Conservation (phyloP, 1,140 invertebrate genomes). For the Dinoponera quadriceps region DNA sequence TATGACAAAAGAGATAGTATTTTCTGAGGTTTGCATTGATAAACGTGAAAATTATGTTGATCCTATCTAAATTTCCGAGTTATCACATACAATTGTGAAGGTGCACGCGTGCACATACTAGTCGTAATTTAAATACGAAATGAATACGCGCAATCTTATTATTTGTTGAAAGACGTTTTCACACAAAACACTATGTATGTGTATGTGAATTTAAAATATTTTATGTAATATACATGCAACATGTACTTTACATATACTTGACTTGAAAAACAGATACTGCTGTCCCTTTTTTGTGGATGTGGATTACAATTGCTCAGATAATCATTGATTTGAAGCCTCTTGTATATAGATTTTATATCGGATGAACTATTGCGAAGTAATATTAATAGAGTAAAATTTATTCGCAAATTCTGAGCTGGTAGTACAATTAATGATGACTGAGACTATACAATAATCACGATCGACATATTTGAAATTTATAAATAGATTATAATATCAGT, state of each 20-base stretch:
- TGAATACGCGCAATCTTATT: constrained; percentile 19
- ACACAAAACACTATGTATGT: no score
- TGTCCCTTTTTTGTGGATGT: constrained; percentile 5
- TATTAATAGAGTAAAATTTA: constrained; percentile 6
- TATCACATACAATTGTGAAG: not conserved
- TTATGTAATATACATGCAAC: not conserved
- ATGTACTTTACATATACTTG: constrained; percentile 17
- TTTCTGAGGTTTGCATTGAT: constrained; percentile 33
- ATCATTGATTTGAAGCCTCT: constrained; percentile 15
- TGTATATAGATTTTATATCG: not conserved
- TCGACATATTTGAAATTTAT: not conserved
- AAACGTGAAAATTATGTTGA: constrained; percentile 2
- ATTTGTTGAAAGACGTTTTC: not conserved
- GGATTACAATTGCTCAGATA: not conserved
- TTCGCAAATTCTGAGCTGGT: not conserved
- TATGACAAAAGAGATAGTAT: constrained; percentile 4
- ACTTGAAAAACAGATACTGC: not conserved
- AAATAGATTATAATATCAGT: not conserved
- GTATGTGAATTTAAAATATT: not conserved
- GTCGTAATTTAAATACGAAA: not conserved
- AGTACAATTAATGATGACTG: constrained; percentile 14
- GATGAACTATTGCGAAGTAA: constrained; percentile 29
- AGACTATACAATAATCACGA: constrained; percentile 14
- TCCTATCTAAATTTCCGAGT: not conserved
- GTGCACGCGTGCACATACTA: not conserved